These are phyloP conservation scores for Gambusia affinis DNA, from an alignment of 2,113 vertebrate genomes.

Conservation along the genomic window DNA sequence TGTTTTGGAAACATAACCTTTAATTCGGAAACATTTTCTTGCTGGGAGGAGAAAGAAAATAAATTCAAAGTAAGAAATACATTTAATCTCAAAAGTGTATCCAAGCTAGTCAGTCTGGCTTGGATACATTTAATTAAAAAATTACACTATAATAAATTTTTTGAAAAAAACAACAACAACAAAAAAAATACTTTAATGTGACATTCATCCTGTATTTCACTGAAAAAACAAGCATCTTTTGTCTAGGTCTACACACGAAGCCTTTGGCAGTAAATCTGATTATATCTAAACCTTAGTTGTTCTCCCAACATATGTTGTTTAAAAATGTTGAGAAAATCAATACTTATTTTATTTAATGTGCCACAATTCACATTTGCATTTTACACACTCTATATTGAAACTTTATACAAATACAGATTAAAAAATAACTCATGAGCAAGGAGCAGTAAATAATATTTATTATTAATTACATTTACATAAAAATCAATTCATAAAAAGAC, in stretches of 20 bases:
- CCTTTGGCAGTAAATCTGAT: too few species aligned
- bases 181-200: too few species aligned
- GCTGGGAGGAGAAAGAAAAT: background rate
- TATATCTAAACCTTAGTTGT: too few species aligned
- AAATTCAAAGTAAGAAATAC: background rate
- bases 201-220: too few species aligned
- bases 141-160: background rate
- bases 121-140: background rate
- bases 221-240: background rate
- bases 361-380: background rate
- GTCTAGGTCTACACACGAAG: too few species aligned
- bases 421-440: slow-evolving; percentile 42
- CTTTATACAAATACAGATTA: too few species aligned
- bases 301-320: too few species aligned
- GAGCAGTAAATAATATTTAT: slow-evolving; percentile 72
- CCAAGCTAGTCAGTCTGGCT: background rate
- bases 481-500: slow-evolving; percentile 78
- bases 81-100: background rate
- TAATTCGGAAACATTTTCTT: background rate
- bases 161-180: background rate
- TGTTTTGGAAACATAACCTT: background rate
- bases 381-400: background rate
- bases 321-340: too few species aligned
- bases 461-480: slow-evolving; percentile 81
- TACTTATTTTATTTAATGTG: too few species aligned